Base-by-base conservation (phyloP, 2,113 vertebrate genomes). In the Pangasianodon hypophthalmus region DNA sequence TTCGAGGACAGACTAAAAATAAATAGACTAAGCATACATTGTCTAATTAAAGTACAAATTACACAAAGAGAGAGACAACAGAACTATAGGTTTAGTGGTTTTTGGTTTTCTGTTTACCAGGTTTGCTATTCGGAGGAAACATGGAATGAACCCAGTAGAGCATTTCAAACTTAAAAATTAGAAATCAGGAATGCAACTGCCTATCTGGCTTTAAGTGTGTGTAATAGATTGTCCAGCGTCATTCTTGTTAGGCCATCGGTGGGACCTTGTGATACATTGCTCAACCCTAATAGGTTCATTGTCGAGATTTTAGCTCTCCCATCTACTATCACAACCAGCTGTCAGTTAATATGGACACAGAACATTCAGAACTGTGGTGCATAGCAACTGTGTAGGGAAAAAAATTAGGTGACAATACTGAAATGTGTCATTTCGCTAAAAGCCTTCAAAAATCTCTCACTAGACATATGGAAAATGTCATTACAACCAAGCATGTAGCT, bases 401-500 rank as follows among this genome's bases (percentile, higher is more conserved):
- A 46, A 77, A 46, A 77, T 41, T 24, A 71, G 4, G 21, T 50
- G 19, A 54, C 56, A 75, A 26, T 56, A 24, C 69, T 56, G 85
- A 56, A 69, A 77, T 79, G 19, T 44, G 11, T 29, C 41, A 73
- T 86, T 41, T 56, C 1, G 2, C 52, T 87, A 87, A 60, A 41
- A 56, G 86, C 13, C 37, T 14, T 44, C 52, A 80, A 44, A 60
- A 62, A 46, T 64, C 41, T 50, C 10, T n/a, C 11, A 7, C 46
- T 48, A 69, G 79, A 52, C 77, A 69, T 46, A 86, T 73, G 64
- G 64, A 71, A 73, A 73, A 5, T 37, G 85, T 73, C 48, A 60
- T 58, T 60, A 82, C 46, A 83, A 9, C 58, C 32, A 60, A 82
- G 41, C 46, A 82, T 52, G 87, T 2, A 50, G 46, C 62, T 84